Conservation (phyloP, 2,888 invertebrate species). For the Andrena bucephala region DNA sequence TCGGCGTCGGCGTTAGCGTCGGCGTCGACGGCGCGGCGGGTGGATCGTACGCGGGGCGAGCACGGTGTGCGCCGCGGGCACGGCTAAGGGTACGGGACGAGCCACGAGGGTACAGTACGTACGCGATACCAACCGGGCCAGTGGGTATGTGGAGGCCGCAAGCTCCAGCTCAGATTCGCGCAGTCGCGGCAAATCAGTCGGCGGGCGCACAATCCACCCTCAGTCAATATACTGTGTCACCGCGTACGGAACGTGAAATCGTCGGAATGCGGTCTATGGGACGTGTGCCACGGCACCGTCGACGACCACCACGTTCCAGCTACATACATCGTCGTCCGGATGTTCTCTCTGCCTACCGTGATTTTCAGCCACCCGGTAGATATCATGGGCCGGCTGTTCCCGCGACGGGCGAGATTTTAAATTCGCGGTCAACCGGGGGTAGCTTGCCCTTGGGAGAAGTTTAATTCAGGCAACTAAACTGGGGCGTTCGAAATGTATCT, state of each 20-base stretch:
- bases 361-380: background rate
- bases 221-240: conserved; percentile 83
- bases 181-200: conserved; percentile 85
- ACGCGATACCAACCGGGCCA: conserved; percentile 54
- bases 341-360: background rate
- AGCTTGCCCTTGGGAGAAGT: too few species aligned
- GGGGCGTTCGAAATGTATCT: too few species aligned
- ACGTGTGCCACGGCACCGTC: conserved; percentile 15
- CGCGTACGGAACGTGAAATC: conserved; percentile 68
- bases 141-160: conserved; percentile 77
- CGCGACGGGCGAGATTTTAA: too few species aligned
- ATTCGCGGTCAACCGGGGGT: too few species aligned
- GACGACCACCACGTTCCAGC: conserved; percentile 30
- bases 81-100: conserved; percentile 39
- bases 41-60: conserved; percentile 75
- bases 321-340: conserved; percentile 32
- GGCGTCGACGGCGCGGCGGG: conserved; percentile 33
- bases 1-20: conserved; percentile 49
- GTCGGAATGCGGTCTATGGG: conserved; percentile 60
- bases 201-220: conserved; percentile 83
- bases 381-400: background rate
- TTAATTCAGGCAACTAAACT: too few species aligned
- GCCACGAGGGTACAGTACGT: conserved; percentile 56
- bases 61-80: conserved; percentile 53
- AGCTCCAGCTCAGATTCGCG: conserved; percentile 85